Conservation (phyloP, 2,113 vertebrate genomes). For the Genyomyrus donnyi region DNA sequence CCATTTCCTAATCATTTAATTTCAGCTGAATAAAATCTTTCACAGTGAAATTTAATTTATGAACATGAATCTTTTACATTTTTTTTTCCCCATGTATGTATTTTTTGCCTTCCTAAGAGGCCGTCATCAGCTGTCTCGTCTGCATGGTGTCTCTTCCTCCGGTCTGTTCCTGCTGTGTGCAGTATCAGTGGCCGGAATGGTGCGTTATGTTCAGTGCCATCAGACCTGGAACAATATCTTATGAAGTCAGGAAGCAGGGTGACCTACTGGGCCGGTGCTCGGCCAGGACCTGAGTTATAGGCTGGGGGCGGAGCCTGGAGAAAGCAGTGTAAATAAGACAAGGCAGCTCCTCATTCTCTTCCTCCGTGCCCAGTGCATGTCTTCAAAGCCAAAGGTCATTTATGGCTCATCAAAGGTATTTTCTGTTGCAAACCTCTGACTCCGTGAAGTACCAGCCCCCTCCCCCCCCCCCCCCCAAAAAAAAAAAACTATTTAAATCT, state of each 20-base stretch:
- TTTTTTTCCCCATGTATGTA: neutral
- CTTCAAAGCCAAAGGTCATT: slow-evolving; percentile 1
- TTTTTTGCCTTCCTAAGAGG: neutral
- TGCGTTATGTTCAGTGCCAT: neutral
- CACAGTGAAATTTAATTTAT: neutral
- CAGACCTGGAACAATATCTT: neutral
- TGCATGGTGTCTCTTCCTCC: neutral
- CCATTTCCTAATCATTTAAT: neutral
- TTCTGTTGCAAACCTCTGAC: neutral
- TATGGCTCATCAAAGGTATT: neutral
- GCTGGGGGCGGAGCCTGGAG: neutral
- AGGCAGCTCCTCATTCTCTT: neutral
- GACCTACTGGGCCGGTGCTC: neutral
- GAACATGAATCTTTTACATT: neutral
- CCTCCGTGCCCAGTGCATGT: neutral
- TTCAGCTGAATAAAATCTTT: neutral
- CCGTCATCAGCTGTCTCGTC: neutral
- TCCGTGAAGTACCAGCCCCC: neutral
- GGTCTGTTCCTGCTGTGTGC: neutral
- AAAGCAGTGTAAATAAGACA: neutral
- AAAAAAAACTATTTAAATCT: neutral
- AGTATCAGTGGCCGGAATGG: neutral
- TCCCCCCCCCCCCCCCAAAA: neutral
- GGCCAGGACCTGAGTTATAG: neutral
- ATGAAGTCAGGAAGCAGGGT: neutral